phyloP scores from a whole-genome alignment of 2,888 invertebrate species.

The Phyllotreta striolata region DNA sequence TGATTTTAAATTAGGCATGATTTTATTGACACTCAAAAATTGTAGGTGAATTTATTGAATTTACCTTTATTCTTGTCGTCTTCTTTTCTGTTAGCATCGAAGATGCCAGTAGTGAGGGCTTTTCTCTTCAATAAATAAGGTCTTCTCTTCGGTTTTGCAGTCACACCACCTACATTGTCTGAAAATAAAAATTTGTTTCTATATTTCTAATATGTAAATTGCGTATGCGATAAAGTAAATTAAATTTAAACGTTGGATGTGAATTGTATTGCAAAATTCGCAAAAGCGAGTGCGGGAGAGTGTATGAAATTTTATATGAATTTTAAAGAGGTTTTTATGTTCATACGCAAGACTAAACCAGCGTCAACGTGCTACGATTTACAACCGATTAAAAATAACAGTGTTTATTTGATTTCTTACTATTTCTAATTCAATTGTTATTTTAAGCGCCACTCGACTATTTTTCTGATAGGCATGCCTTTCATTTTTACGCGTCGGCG shows the following conservation, averaged over 20 bases:
- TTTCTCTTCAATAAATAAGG: constrained; percentile 85
- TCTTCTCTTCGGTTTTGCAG: constrained; percentile 78
- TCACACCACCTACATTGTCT: constrained; percentile 62
- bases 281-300: no score
- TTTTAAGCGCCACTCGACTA: constrained; percentile 32
- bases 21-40: no score
- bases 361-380: constrained; percentile 22
- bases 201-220: not conserved
- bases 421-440: constrained; percentile 34
- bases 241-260: no score
- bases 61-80: constrained; percentile 69
- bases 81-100: constrained; percentile 78
- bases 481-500: not conserved
- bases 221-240: not conserved
- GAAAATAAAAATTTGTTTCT: constrained; percentile 42
- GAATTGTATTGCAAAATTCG: no score
- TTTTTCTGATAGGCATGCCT: constrained; percentile 21
- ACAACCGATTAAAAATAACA: constrained; percentile 32
- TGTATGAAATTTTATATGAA: no score
- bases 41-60: not conserved
- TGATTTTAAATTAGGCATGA: no score
- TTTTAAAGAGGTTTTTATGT: constrained; percentile 5
- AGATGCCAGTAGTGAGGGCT: constrained; percentile 87
- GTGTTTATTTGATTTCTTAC: constrained; percentile 33
- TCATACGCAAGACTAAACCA: constrained; percentile 9